Evolutionary conservation across 2,888 invertebrate genomes (phyloP).

Genomic region (Melolontha melolontha): DNA sequence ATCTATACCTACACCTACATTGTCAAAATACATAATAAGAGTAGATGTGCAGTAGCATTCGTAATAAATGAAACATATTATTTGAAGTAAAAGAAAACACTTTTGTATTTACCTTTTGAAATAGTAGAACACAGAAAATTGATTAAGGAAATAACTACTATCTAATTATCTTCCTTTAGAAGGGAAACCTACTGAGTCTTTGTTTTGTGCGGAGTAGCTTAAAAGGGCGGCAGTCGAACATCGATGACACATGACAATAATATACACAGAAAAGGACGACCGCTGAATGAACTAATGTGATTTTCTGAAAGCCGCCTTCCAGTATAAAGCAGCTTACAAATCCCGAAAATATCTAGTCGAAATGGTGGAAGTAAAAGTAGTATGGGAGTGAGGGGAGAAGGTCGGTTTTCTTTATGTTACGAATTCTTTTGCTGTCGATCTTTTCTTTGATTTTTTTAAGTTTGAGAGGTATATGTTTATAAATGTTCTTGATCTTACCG

Average conservation of each 20-base stretch:
- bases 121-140: neutral
- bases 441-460: slow-evolving; percentile 40
- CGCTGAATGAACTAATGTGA: slow-evolving; percentile 41
- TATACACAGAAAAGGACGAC: slow-evolving; percentile 33
- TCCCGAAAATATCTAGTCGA: slow-evolving; percentile 40
- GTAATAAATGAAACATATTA: no score
- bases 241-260: slow-evolving; percentile 34
- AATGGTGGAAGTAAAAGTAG: slow-evolving; percentile 30
- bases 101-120: no score
- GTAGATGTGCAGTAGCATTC: no score
- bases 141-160: slow-evolving; percentile 1
- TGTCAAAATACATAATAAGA: no score
- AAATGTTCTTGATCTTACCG: slow-evolving; percentile 31
- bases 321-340: slow-evolving; percentile 42
- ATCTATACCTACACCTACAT: no score
- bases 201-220: slow-evolving; percentile 27
- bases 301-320: slow-evolving; percentile 41
- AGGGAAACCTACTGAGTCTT: neutral
- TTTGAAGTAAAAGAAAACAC: no score
- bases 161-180: neutral
- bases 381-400: slow-evolving; percentile 3
- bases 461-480: slow-evolving; percentile 40
- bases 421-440: slow-evolving; percentile 39
- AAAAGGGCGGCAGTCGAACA: slow-evolving; percentile 5
- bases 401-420: slow-evolving; percentile 40